Percentiles rank a stretch among this genome's conserved stretches.
These are phyloP conservation scores for Etheostoma nigrum DNA, from an alignment of 2,797 vertebrate species.

Conservation along the genomic window DNA sequence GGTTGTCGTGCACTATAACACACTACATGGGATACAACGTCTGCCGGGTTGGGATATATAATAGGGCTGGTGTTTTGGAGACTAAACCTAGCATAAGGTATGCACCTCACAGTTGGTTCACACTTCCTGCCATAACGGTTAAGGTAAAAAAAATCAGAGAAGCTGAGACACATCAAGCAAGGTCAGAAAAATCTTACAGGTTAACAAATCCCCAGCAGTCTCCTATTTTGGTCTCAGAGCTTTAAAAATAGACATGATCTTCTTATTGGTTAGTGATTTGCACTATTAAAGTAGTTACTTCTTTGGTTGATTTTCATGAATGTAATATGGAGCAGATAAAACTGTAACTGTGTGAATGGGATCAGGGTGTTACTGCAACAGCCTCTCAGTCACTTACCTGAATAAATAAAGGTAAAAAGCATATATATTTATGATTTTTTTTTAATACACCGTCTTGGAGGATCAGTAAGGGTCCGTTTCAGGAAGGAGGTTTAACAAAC, in stretches of 20 bases:
- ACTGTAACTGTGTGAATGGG: no score
- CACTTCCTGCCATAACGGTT: neutral
- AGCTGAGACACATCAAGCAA: neutral
- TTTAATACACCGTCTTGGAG: neutral
- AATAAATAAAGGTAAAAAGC: no score
- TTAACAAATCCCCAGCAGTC: neutral
- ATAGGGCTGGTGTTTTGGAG: no score
- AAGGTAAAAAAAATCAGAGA: slow-evolving; percentile 8
- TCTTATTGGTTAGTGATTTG: neutral
- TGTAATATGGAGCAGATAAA: neutral
- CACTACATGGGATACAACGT: no score
- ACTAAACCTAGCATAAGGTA: no score
- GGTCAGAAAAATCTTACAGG: neutral
- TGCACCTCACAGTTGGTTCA: no score
- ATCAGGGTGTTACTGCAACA: no score
- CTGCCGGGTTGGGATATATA: no score
- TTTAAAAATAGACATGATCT: neutral
- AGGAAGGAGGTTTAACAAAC: no score
- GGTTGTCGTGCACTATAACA: no score
- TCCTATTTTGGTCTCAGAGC: neutral
- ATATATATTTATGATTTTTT: neutral
- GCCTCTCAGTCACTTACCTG: no score
- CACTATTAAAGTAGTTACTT: neutral
- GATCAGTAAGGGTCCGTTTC: neutral
- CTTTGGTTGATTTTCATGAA: neutral